phyloP scores from a whole-genome alignment of 2,797 vertebrate genomes.

The Gambelia wislizenii region DNA sequence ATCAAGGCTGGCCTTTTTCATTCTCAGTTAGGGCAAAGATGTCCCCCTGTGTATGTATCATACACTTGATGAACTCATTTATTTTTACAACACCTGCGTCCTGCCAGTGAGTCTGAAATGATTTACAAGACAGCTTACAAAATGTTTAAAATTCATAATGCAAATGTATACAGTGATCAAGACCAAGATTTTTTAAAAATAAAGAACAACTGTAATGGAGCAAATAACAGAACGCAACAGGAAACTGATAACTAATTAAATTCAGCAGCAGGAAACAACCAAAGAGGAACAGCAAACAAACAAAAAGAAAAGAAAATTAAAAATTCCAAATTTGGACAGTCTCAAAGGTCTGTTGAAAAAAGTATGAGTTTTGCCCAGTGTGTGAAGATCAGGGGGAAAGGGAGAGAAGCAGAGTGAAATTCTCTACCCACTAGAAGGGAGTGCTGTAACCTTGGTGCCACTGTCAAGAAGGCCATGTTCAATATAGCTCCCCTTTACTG shows the following conservation, averaged over 20 bases:
- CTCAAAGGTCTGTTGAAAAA: background rate
- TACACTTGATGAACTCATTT: background rate
- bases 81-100: too few relatives aligned
- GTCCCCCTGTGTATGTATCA: background rate
- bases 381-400: background rate
- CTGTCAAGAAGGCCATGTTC: background rate
- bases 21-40: background rate
- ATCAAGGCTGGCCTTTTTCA: background rate
- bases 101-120: background rate
- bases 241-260: constrained; percentile 5
- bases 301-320: background rate
- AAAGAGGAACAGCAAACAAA: background rate
- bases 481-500: background rate
- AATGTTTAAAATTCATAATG: background rate
- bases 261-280: background rate
- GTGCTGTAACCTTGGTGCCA: background rate
- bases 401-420: background rate
- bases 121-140: background rate
- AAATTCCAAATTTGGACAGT: background rate
- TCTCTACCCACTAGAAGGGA: background rate
- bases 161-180: background rate
- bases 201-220: background rate
- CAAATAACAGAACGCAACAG: background rate
- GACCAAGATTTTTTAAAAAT: background rate
- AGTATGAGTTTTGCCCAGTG: background rate